A percentile compares a stretch with the other conserved stretches of the same genome.
Evolutionary conservation across 2,113 vertebrate genomes (phyloP).

Genomic region (Cromileptes altivelis): DNA sequence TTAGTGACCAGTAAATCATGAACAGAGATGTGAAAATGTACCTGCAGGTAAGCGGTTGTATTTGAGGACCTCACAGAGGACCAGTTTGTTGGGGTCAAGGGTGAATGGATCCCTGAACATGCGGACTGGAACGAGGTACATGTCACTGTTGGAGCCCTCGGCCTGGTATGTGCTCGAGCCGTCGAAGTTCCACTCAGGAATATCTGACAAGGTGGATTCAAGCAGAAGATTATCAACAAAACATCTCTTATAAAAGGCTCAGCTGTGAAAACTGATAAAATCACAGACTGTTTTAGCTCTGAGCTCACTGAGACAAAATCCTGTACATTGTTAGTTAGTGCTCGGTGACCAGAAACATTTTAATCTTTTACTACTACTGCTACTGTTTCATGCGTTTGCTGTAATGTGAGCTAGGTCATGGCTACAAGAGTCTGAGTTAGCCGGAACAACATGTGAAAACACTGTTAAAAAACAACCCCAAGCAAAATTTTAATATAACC

Average conservation of each 20-base stretch:
- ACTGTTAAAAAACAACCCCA: too few species aligned
- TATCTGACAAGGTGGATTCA: slow-evolving; percentile 69
- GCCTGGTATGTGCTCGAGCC: slow-evolving; percentile 86
- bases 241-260: slow-evolving; percentile 13
- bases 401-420: too few species aligned
- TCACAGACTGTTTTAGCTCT: background rate
- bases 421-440: too few species aligned
- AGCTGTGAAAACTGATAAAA: background rate
- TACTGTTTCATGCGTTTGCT: too few species aligned
- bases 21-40: slow-evolving; percentile 71
- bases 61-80: slow-evolving; percentile 88
- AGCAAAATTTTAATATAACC: too few species aligned
- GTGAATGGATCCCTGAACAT: slow-evolving; percentile 89
- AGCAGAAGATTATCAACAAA: slow-evolving; percentile 52
- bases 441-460: too few species aligned
- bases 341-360: background rate
- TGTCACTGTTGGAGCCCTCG: slow-evolving; percentile 89
- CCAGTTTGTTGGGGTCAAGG: slow-evolving; percentile 89
- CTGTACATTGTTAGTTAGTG: background rate
- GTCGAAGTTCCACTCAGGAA: slow-evolving; percentile 90
- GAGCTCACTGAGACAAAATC: background rate
- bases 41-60: slow-evolving; percentile 86
- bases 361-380: background rate
- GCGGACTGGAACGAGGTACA: slow-evolving; percentile 86
- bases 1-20: background rate